A percentile compares a stretch with the other conserved stretches of the same genome.
Evolutionary conservation across 2,797 vertebrate species (phyloP).

Genomic region (Morus bassanus): DNA sequence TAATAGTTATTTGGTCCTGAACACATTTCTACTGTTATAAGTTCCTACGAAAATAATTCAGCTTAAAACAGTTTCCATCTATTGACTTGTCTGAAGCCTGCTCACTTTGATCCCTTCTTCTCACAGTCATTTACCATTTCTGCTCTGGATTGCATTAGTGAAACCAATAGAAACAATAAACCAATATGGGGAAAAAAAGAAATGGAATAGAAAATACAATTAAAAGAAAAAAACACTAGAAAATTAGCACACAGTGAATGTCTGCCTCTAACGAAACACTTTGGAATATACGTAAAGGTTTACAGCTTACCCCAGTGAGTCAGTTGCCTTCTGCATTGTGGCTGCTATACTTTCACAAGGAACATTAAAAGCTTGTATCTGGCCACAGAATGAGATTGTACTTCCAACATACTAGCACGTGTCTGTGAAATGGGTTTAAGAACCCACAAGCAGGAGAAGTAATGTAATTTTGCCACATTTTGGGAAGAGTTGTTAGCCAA

Average conservation of each 20-base stretch:
- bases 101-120: neutral
- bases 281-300: neutral
- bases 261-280: neutral
- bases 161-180: neutral
- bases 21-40: neutral
- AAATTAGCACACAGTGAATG: neutral
- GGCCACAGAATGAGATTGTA: neutral
- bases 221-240: neutral
- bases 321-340: neutral
- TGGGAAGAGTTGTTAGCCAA: neutral
- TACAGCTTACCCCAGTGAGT: neutral
- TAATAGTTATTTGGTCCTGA: neutral
- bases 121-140: neutral
- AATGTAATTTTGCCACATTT: neutral
- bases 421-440: neutral
- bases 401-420: neutral
- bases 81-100: neutral
- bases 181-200: rapidly evolving
- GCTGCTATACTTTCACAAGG: neutral
- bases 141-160: neutral
- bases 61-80: neutral
- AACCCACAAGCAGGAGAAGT: neutral
- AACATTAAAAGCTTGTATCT: neutral
- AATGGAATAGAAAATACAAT: neutral
- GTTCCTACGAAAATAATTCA: neutral